These are phyloP conservation scores for Napeogenes inachia DNA, from an alignment of 2,888 invertebrate genomes.

Conservation along the genomic window DNA sequence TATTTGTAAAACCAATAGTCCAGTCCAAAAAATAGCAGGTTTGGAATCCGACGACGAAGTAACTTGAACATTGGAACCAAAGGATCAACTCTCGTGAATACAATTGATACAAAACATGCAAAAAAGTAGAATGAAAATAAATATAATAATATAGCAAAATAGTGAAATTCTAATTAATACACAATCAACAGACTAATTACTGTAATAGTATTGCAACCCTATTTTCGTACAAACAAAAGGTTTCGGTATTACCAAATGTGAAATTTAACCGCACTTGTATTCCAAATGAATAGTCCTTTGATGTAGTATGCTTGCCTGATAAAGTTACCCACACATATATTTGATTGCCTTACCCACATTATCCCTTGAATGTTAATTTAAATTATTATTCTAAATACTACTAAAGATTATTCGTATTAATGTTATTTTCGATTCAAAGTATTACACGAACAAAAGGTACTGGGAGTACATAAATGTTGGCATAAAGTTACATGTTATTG, in stretches of 20 bases:
- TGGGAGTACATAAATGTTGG: neutral
- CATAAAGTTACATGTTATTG: too few species aligned
- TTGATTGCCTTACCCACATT: conserved; percentile 1
- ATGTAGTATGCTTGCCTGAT: neutral
- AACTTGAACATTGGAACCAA: too few species aligned
- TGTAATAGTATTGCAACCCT: too few species aligned
- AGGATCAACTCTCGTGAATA: too few species aligned
- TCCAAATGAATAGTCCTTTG: conserved; percentile 1
- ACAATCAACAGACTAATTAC: too few species aligned
- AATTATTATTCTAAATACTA: neutral
- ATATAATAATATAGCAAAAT: too few species aligned
- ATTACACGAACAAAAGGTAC: neutral
- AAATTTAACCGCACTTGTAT: neutral
- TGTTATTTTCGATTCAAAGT: neutral
- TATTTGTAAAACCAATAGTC: too few species aligned
- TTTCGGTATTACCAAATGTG: neutral
- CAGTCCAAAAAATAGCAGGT: too few species aligned
- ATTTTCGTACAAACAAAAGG: neutral
- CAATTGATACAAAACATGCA: too few species aligned
- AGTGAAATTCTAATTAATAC: too few species aligned
- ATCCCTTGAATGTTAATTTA: neutral
- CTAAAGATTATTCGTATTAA: neutral
- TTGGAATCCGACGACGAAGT: too few species aligned
- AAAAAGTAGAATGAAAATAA: too few species aligned
- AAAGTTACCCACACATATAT: neutral